phyloP scores from a whole-genome alignment of 2,888 invertebrate species.

The Strigamia crassipes region DNA sequence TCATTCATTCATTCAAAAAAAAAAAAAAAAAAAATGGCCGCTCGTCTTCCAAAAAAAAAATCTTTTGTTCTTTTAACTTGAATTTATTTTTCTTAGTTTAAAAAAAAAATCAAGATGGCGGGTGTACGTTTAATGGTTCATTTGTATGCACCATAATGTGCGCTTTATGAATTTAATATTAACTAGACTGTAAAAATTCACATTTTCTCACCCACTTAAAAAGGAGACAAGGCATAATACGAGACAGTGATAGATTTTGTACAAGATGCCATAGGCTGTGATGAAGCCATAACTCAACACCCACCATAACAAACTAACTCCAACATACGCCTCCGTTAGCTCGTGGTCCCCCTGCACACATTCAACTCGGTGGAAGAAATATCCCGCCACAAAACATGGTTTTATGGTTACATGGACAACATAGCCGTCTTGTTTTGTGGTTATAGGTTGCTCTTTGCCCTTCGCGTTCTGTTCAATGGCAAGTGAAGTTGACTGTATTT shows the following conservation, averaged over 20 bases:
- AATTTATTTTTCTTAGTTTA: neutral
- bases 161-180: slow-evolving; percentile 48
- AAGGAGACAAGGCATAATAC: slow-evolving; percentile 45
- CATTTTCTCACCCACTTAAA: slow-evolving; percentile 44
- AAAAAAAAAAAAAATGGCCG: neutral
- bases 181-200: slow-evolving; percentile 48
- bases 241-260: slow-evolving; percentile 47
- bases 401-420: slow-evolving; percentile 40
- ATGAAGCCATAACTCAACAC: slow-evolving; percentile 47
- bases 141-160: slow-evolving; percentile 48
- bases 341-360: slow-evolving; percentile 16
- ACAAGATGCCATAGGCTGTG: slow-evolving; percentile 41
- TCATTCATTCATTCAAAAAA: neutral
- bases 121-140: slow-evolving; percentile 44
- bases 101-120: slow-evolving; percentile 45
- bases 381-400: slow-evolving; percentile 38
- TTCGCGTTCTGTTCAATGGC: slow-evolving; percentile 16
- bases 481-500: slow-evolving; percentile 36
- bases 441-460: slow-evolving; percentile 38
- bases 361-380: slow-evolving; percentile 32
- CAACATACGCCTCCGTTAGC: neutral
- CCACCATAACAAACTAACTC: slow-evolving; percentile 38
- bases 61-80: neutral
- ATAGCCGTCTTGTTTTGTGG: slow-evolving; percentile 42
- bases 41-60: neutral